Conservation (phyloP, 2,797 vertebrate species). For the Hydrophis major region DNA sequence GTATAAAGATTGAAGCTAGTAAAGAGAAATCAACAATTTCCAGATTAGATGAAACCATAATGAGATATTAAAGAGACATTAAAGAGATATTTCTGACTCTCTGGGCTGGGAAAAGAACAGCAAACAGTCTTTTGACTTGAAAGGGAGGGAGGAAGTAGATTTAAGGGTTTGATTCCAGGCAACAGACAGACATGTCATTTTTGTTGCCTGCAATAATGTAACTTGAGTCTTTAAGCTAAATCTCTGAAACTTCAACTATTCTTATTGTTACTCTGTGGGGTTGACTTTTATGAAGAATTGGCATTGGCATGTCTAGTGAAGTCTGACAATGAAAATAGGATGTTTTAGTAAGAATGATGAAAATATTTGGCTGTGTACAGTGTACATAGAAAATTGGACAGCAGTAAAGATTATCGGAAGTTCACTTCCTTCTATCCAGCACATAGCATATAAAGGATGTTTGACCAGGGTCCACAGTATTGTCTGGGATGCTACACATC, state of each 20-base stretch:
- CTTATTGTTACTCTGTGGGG: background rate
- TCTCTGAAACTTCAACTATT: background rate
- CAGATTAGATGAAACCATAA: background rate
- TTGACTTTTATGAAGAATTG: background rate
- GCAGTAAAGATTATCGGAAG: background rate
- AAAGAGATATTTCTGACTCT: background rate
- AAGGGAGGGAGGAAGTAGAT: background rate
- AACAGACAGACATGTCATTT: background rate
- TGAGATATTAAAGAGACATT: background rate
- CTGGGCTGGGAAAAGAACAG: background rate
- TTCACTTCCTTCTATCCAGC: background rate
- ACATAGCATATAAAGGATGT: too few relatives aligned
- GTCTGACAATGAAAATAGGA: background rate
- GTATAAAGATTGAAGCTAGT: background rate
- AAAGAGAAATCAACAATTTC: background rate
- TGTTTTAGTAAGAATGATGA: background rate
- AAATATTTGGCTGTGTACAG: background rate
- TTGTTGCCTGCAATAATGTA: background rate
- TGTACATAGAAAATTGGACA: background rate
- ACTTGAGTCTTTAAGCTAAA: background rate
- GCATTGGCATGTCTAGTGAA: background rate
- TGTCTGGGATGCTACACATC: background rate
- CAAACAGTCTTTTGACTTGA: background rate
- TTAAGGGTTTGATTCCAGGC: background rate
- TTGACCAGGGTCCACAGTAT: background rate